These are phyloP conservation scores for Cistogaster globosa DNA, from an alignment of 2,888 invertebrate species.

Conservation along the genomic window DNA sequence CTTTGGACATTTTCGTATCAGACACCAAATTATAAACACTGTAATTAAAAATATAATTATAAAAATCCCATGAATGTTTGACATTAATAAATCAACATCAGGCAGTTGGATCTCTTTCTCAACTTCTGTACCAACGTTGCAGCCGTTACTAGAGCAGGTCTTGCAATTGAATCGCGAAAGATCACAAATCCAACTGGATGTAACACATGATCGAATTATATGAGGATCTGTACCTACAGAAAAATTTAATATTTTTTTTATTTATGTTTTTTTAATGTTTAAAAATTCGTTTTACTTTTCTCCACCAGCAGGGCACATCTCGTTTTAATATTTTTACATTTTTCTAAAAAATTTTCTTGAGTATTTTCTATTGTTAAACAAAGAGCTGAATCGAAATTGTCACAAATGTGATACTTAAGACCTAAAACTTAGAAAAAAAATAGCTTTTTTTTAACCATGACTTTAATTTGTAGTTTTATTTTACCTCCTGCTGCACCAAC, in stretches of 20 bases:
- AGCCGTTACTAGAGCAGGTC: conserved; percentile 21
- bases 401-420: conserved; percentile 36
- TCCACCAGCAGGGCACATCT: conserved; percentile 41
- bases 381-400: conserved; percentile 1
- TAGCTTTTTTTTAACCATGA: background rate
- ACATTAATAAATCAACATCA: conserved; percentile 1
- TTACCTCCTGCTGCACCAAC: conserved; percentile 5
- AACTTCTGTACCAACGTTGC: conserved; percentile 34
- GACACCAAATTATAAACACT: background rate
- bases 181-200: conserved; percentile 13
- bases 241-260: no score
- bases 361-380: conserved; percentile 23
- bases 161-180: conserved; percentile 13
- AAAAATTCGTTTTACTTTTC: conserved; percentile 1
- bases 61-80: conserved; percentile 15
- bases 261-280: background rate
- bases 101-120: background rate
- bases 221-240: conserved; percentile 5
- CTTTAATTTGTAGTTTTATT: background rate
- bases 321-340: conserved; percentile 1
- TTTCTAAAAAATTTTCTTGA: background rate
- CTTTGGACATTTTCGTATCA: background rate
- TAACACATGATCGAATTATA: conserved; percentile 20
- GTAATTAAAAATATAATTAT: background rate
- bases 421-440: conserved; percentile 20